Evolutionary conservation across 2,113 vertebrate genomes (phyloP).

Genomic region (Xyliphius kryptos): DNA sequence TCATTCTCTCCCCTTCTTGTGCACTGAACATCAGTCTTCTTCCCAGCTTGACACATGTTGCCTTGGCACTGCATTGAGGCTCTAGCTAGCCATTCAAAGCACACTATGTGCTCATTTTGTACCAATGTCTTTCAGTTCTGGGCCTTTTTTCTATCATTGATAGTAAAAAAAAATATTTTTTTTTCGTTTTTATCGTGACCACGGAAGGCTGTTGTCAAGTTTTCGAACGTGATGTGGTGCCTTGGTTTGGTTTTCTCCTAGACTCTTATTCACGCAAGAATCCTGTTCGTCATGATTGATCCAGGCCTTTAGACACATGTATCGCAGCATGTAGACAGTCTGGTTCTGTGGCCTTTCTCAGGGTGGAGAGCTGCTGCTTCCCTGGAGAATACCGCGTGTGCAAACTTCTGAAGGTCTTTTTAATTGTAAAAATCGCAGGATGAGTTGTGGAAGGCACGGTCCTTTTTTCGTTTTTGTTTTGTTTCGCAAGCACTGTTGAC

Average conservation of each 20-base stretch:
- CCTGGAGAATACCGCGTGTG: conserved; percentile 7
- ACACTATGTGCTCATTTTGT: conserved; percentile 31
- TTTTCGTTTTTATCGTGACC: background rate
- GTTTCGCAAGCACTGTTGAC: background rate
- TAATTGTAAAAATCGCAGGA: background rate
- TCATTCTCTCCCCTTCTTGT: conserved; percentile 29
- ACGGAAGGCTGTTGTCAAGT: conserved; percentile 26
- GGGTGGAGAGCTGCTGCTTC: conserved; percentile 4
- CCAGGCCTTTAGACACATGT: background rate
- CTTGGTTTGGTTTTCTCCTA: conserved; percentile 47
- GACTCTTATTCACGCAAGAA: conserved; percentile 3
- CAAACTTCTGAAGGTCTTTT: conserved; percentile 19
- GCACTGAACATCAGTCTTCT: conserved; percentile 45
- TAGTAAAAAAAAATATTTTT: background rate
- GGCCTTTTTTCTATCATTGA: background rate
- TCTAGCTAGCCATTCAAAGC: conserved; percentile 38
- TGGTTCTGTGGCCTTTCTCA: conserved; percentile 7
- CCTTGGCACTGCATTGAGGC: conserved; percentile 41
- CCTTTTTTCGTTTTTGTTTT: background rate
- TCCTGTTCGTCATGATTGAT: background rate
- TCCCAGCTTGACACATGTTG: conserved; percentile 47
- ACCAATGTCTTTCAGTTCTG: conserved; percentile 2
- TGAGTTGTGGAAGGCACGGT: background rate
- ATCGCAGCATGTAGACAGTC: background rate
- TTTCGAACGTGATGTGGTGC: conserved; percentile 53